Percentiles rank a stretch among this genome's conserved stretches.
Conservation (phyloP, 2,888 invertebrate species). For the Rhagium mordax region DNA sequence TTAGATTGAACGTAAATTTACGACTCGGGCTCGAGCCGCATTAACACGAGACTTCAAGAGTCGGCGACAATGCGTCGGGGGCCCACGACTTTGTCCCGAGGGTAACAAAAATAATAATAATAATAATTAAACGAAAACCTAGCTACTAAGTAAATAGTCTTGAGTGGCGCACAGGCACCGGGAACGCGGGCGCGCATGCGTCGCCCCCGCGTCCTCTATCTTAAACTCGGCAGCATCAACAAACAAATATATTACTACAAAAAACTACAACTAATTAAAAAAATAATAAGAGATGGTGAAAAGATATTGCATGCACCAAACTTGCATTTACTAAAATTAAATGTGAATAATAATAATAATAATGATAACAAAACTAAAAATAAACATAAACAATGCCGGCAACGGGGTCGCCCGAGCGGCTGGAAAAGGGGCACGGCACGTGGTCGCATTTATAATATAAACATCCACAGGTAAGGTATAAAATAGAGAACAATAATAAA, state of each 20-base stretch:
- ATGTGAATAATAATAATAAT: slow-evolving; percentile 59
- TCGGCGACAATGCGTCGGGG: background rate
- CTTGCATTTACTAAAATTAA: slow-evolving; percentile 61
- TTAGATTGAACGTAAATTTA: background rate
- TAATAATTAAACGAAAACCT: slow-evolving; percentile 55
- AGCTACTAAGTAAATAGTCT: slow-evolving; percentile 65
- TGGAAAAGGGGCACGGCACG: slow-evolving; percentile 66
- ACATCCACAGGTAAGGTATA: slow-evolving; percentile 52
- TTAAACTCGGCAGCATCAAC: slow-evolving; percentile 72
- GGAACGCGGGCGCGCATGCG: slow-evolving; percentile 48
- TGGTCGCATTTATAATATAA: slow-evolving; percentile 58
- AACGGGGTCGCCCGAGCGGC: slow-evolving; percentile 53
- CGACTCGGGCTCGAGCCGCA: background rate
- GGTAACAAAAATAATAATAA: slow-evolving; percentile 35
- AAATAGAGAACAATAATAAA: slow-evolving; percentile 53
- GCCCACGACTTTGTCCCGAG: slow-evolving; percentile 49
- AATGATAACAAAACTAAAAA: slow-evolving; percentile 58
- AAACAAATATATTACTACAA: slow-evolving; percentile 67
- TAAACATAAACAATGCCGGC: slow-evolving; percentile 64
- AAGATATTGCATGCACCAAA: slow-evolving; percentile 70
- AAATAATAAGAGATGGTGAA: slow-evolving; percentile 54
- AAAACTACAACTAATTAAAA: slow-evolving; percentile 67
- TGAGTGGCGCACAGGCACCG: slow-evolving; percentile 55
- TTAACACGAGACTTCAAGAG: background rate
- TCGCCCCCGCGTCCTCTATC: slow-evolving; percentile 63